phyloP scores from a whole-genome alignment of 2,888 invertebrate genomes.

The Eulithis prunata region DNA sequence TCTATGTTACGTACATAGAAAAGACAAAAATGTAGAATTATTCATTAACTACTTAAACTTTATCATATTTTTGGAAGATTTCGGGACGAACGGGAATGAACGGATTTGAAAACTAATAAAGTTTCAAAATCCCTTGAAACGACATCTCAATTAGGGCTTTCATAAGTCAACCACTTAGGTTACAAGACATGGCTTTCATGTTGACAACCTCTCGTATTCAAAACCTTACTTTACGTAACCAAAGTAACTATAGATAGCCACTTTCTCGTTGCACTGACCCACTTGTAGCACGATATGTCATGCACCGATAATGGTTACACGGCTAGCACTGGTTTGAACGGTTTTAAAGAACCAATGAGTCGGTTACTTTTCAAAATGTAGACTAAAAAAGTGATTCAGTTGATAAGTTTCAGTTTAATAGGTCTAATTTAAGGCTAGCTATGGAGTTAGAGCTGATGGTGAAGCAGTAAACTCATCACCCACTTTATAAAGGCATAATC shows the following conservation, averaged over 20 bases:
- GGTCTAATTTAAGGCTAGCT: neutral
- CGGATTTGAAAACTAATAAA: no score
- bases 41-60: no score
- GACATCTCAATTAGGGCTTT: conserved; percentile 11
- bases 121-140: neutral
- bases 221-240: conserved; percentile 25
- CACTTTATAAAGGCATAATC: no score
- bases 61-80: no score
- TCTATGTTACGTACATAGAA: no score
- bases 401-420: no score
- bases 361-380: neutral
- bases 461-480: no score
- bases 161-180: conserved; percentile 6
- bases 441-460: no score
- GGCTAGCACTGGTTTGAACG: neutral
- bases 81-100: no score
- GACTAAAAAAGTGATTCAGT: no score
- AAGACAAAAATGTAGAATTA: no score
- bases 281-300: conserved; percentile 39
- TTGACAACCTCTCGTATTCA: conserved; percentile 26
- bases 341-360: neutral
- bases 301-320: conserved; percentile 22
- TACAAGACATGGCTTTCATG: conserved; percentile 17
- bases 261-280: conserved; percentile 40
- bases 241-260: conserved; percentile 20